Evolutionary conservation across 2,113 vertebrate genomes (phyloP).

Genomic region (Orcinus orca): DNA sequence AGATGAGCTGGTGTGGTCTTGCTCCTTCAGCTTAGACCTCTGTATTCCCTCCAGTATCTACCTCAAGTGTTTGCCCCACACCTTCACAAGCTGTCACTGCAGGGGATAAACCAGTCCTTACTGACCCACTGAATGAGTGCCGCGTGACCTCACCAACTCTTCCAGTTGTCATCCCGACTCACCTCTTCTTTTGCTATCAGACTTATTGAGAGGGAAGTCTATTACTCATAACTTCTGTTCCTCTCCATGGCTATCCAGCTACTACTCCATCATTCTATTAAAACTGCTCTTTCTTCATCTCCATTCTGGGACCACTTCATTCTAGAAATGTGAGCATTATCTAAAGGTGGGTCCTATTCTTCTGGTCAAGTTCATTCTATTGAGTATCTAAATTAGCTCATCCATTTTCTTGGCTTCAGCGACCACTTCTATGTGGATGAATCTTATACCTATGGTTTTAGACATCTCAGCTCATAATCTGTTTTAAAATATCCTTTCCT

Average conservation of each 20-base stretch:
- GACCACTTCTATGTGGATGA: background rate
- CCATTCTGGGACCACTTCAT: background rate
- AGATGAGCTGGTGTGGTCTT: background rate
- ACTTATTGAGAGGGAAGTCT: background rate
- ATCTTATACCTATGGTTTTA: background rate
- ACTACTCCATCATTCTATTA: background rate
- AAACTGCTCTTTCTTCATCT: background rate
- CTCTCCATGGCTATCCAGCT: no score
- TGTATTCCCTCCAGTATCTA: background rate
- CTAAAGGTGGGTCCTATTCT: background rate
- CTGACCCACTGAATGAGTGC: background rate
- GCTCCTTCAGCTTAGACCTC: background rate
- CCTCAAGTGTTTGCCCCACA: background rate
- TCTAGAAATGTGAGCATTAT: background rate
- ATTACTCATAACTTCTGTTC: background rate
- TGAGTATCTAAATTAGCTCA: background rate
- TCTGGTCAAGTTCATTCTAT: background rate
- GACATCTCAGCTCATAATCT: background rate
- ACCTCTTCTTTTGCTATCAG: background rate
- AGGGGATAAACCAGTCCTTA: background rate
- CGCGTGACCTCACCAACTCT: background rate
- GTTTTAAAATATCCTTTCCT: background rate
- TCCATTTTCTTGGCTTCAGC: background rate
- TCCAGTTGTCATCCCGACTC: background rate
- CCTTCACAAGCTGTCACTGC: background rate